Evolutionary conservation across 1,140 invertebrate species (phyloP), one percentile per base, ranked within the genome.

Genomic region (Coenobita brevimanus): DNA sequence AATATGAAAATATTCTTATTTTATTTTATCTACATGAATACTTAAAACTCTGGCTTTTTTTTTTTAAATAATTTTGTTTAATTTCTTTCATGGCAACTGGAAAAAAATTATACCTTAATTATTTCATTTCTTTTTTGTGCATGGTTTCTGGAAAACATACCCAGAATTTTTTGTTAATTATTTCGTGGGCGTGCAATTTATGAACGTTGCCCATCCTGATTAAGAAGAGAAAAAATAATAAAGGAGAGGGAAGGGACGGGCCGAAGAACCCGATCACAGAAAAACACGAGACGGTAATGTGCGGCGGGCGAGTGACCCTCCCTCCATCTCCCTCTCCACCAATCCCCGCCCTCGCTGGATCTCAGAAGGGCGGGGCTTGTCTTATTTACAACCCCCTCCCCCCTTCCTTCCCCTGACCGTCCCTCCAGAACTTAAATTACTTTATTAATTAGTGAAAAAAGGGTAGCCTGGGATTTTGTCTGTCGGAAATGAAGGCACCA

Each of bases 281-380:
- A 64, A 87, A 80, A 81, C 80, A 87, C 79, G 85, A 80, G 85
- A 87, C 85, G 75, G 60, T 79, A 81, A 80, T 87, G 85, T 87
- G 78, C 33, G 81, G 17, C 15, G 85, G 27, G 27, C 41, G 73
- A 33, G 76, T 71, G 64, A 60, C 38, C 76, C 64, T 30, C 30
- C 76, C 62, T 73, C 85, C 62, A 4, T n/a, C 64, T 24, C n/a
- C 4, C n/a, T 64, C 41, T 2, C 62, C 60, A 21, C 85, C 85
- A 87, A 87, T 87, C 76, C 36, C 46, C 8, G 62, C 15, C 24
- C 62, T 8, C 27, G 43, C 38, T 38, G 43, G 67, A 24, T 33
- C 43, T 30, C 46, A 30, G 33, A 46, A n/a, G 46, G 85, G 85
- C 76, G 85, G 62, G 85, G 85, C 64, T 38, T 54, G 46, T 30